Percentiles rank a stretch among this genome's conserved stretches.
These are phyloP conservation scores for Saxidomus purpurata DNA, from an alignment of 1,140 invertebrate genomes.

Conservation along the genomic window DNA sequence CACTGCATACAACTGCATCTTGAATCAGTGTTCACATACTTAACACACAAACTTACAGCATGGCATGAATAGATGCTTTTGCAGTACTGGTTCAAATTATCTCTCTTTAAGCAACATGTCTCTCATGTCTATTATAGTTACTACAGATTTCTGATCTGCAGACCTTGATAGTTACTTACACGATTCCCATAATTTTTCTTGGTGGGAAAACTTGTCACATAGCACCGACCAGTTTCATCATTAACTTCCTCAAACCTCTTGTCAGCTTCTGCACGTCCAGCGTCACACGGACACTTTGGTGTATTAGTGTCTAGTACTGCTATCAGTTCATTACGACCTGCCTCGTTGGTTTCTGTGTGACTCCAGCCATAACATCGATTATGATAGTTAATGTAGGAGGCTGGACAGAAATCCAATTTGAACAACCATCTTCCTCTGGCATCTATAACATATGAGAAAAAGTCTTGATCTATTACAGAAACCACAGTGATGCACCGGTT, in stretches of 20 bases:
- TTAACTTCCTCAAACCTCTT: slow-evolving; percentile 5
- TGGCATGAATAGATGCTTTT: too few relatives aligned
- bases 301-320: background rate
- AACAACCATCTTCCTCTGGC: slow-evolving; percentile 10
- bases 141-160: too few relatives aligned
- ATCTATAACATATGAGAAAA: background rate
- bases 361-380: slow-evolving; percentile 27
- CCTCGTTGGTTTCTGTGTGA: background rate
- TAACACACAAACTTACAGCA: too few relatives aligned
- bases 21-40: too few relatives aligned
- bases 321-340: background rate
- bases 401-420: slow-evolving; percentile 13
- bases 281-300: slow-evolving; percentile 37
- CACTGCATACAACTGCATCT: too few relatives aligned
- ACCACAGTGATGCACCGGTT: too few relatives aligned
- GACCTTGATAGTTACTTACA: too few relatives aligned
- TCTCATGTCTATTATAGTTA: too few relatives aligned
- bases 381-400: slow-evolving; percentile 5
- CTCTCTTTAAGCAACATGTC: too few relatives aligned
- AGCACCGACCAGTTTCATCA: background rate
- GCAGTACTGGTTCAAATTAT: too few relatives aligned
- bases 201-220: slow-evolving; percentile 26
- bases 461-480: background rate
- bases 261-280: background rate
- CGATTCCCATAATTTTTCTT: background rate